Base-by-base conservation (phyloP, 1,140 invertebrate species). In the Dinoponera quadriceps region DNA sequence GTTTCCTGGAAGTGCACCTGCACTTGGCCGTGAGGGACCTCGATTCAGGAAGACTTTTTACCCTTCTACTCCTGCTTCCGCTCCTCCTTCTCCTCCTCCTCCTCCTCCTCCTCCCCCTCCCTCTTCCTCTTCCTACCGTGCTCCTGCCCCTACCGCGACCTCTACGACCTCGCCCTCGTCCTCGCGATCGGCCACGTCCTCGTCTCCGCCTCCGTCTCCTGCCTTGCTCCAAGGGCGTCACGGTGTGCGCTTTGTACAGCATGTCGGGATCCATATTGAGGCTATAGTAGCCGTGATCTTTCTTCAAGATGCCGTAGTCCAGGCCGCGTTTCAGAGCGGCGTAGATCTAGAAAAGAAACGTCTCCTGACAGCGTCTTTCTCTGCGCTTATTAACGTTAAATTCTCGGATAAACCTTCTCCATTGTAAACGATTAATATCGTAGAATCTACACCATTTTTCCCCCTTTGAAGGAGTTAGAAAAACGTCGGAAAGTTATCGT, bases 281-380 rank as follows among this genome's bases (percentile, higher is more conserved):
- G 3, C 82, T 89, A 38, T 94, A 94, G 57, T 91, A 88, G 22
- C 88, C 88, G n/a, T 84, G 85, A 0, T 65, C 80, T 27, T 80
- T 84, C 54, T 91, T 92, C 51, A 94, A 66, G 5, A 93, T 93
- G 4, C 93, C 93, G 71, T 92, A 93, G 0, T 93, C 91, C 11
- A 93, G 29, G 2, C 93, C 93, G 0, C 93, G 92, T 71, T 93
- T 93, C 57, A 94, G 38, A 0, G 93, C 93, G 3, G 92, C 83
- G 20, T 88, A 72, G 66, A 93, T 84, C 93, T 94, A 72, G 38
- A 82, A 87, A 68, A 33, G 48, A 14, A 9, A 44, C 11, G 0
- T 44, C 20, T 82, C 9, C 5, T 63, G 20, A 13, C 20, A 20
- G 33, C 4, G 4, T 13, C 7, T 74, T 48, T 48, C 38, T 57